A percentile compares a stretch with the other conserved stretches of the same genome.
These are phyloP conservation scores for Drosophila setifemur DNA, from an alignment of 1,140 invertebrate species.

Conservation along the genomic window DNA sequence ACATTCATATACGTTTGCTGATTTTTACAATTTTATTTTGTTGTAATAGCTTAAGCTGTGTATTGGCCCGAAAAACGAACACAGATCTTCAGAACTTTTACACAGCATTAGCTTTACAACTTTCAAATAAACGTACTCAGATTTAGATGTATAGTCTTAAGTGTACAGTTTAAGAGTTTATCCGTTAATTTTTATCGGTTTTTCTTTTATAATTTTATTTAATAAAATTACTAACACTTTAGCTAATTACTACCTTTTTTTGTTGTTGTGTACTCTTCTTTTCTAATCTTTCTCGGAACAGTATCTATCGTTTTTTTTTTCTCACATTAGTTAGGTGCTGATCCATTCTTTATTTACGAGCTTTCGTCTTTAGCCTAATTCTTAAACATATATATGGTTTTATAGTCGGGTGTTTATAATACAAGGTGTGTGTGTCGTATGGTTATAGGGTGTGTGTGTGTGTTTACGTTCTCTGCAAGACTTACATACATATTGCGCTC, in stretches of 20 bases:
- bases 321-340: conserved; percentile 65
- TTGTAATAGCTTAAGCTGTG: conserved; percentile 22
- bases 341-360: conserved; percentile 41
- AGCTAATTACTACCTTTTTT: conserved; percentile 69
- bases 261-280: conserved; percentile 23
- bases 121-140: conserved; percentile 38
- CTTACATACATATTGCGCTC: conserved; percentile 55
- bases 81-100: conserved; percentile 23
- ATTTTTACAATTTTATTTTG: conserved; percentile 58
- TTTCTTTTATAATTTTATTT: conserved; percentile 72
- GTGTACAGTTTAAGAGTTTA: conserved; percentile 42
- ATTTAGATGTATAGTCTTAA: conserved; percentile 45
- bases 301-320: conserved; percentile 27
- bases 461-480: conserved; percentile 54
- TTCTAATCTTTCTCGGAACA: not conserved
- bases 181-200: conserved; percentile 34
- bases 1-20: conserved; percentile 76
- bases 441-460: conserved; percentile 44
- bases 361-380: conserved; percentile 59
- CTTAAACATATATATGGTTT: conserved; percentile 38
- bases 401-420: conserved; percentile 63
- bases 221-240: conserved; percentile 81
- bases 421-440: conserved; percentile 60
- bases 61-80: not conserved
- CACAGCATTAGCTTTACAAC: conserved; percentile 48